These are phyloP conservation scores for Leptosomus discolor DNA, from an alignment of 2,113 vertebrate species.

Conservation along the genomic window DNA sequence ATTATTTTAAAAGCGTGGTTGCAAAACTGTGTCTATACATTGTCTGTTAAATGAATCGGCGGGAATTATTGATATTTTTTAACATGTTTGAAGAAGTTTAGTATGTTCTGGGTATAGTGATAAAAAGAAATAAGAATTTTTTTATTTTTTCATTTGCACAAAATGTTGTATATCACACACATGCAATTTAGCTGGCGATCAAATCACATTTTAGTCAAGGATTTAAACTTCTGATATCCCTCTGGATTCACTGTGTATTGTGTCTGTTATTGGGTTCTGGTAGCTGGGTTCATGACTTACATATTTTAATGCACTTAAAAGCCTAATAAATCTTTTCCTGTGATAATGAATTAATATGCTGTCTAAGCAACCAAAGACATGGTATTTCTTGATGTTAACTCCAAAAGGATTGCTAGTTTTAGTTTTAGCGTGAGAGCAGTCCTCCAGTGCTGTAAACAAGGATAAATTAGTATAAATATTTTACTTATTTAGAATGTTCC, in stretches of 20 bases:
- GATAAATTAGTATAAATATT: neutral
- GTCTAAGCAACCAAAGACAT: neutral
- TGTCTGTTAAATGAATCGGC: neutral
- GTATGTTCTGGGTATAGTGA: neutral
- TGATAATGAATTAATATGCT: neutral
- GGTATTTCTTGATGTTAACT: neutral
- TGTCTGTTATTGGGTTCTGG: neutral
- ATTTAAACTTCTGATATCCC: neutral
- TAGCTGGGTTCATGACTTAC: neutral
- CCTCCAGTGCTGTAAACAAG: neutral
- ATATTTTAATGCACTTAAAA: neutral
- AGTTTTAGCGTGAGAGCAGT: neutral
- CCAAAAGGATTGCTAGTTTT: neutral
- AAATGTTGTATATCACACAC: neutral
- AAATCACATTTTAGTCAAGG: neutral
- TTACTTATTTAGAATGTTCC: neutral
- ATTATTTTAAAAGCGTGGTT: neutral
- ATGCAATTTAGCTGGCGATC: neutral
- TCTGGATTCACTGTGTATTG: neutral
- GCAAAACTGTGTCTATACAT: neutral
- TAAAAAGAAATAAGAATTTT: neutral
- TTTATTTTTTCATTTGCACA: neutral
- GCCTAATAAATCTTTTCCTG: neutral
- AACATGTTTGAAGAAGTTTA: neutral
- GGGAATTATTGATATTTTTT: neutral